Conservation (phyloP, 64 coral and sea anemone species). For the Cladopsammia gracilis region DNA sequence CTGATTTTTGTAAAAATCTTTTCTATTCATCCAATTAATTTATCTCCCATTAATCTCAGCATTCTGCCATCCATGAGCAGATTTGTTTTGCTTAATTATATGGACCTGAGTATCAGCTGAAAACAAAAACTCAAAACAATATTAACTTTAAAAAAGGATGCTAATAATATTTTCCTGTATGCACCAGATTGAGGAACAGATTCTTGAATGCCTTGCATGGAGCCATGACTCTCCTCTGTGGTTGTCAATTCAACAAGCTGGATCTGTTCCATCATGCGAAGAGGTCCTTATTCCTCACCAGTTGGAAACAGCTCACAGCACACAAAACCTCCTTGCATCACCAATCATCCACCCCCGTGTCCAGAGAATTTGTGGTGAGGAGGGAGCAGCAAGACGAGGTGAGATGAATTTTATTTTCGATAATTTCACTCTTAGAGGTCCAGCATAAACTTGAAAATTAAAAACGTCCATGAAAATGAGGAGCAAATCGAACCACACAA, state of each 20-base stretch:
- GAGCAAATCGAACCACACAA: too few species aligned
- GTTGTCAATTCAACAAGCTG: conserved; percentile 81
- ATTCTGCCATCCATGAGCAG: too few species aligned
- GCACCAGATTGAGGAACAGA: conserved; percentile 95
- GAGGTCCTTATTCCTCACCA: conserved; percentile 92
- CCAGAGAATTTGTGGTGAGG: conserved; percentile 95
- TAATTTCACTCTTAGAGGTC: neutral
- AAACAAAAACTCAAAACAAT: too few species aligned
- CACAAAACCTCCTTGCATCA: conserved; percentile 84
- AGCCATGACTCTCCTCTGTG: conserved; percentile 89
- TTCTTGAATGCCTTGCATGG: conserved; percentile 95
- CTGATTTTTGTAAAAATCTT: too few species aligned
- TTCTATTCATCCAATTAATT: too few species aligned
- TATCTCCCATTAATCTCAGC: too few species aligned
- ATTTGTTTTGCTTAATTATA: too few species aligned
- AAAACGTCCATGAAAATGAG: neutral
- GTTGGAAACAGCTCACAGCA: conserved; percentile 70
- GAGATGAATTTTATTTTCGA: neutral
- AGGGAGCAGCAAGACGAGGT: conserved; percentile 81
- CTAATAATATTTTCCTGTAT: neutral
- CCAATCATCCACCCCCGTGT: conserved; percentile 96
- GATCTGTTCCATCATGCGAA: conserved; percentile 94
- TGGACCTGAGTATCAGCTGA: too few species aligned
- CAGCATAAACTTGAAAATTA: neutral
- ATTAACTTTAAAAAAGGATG: too few species aligned